Evolutionary conservation across 2,113 vertebrate species (phyloP).

Genomic region (Sphyrna mokarran): DNA sequence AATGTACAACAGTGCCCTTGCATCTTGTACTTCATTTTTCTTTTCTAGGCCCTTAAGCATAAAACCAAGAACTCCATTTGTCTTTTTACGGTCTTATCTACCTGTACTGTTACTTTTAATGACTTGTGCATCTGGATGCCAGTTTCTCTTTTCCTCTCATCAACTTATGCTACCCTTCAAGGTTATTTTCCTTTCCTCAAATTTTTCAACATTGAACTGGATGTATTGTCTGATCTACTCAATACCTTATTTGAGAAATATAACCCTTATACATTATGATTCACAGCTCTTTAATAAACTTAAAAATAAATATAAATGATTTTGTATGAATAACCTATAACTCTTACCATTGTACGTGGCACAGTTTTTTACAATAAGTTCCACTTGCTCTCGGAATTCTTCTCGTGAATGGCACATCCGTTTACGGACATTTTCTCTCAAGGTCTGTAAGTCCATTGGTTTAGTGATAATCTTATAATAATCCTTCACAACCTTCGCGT

Average conservation of each 20-base stretch:
- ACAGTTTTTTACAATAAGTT: slow-evolving; percentile 91
- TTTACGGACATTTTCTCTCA: slow-evolving; percentile 91
- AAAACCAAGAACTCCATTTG: background rate
- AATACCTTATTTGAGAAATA: background rate
- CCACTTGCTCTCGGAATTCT: slow-evolving; percentile 89
- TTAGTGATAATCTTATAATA: slow-evolving; percentile 95
- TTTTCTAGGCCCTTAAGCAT: background rate
- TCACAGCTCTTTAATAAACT: background rate
- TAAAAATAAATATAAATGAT: background rate
- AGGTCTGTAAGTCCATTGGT: slow-evolving; percentile 94
- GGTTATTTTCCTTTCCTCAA: background rate
- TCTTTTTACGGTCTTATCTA: background rate
- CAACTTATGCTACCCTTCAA: background rate
- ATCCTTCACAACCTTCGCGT: slow-evolving; percentile 92
- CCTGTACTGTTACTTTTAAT: background rate
- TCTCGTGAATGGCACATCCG: slow-evolving; percentile 87
- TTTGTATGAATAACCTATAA: background rate
- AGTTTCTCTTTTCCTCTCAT: background rate
- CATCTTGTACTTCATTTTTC: background rate
- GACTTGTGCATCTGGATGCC: background rate
- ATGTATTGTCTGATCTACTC: background rate
- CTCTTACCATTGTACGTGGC: slow-evolving; percentile 83
- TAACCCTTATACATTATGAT: background rate
- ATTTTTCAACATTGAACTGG: background rate
- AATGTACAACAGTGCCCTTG: background rate